Conservation (phyloP, 2,113 vertebrate genomes). For the Grammomys dolichurus region DNA sequence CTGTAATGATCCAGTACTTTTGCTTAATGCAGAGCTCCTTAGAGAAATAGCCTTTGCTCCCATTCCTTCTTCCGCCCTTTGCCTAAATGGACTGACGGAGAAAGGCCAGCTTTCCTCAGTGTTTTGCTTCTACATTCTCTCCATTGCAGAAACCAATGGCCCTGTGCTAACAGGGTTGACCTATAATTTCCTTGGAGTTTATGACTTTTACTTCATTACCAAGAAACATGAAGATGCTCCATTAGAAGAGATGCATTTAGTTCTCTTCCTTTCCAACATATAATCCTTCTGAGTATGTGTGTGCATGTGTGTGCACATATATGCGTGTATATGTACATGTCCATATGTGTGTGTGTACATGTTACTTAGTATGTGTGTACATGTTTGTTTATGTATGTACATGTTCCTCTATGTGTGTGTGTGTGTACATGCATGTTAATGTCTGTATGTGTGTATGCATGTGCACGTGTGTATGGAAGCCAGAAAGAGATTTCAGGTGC, state of each 20-base stretch:
- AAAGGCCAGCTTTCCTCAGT: background rate
- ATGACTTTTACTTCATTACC: background rate
- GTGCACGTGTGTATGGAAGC: background rate
- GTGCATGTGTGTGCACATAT: background rate
- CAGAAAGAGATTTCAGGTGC: background rate
- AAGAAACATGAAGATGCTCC: background rate
- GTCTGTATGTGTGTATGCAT: background rate
- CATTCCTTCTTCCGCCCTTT: background rate
- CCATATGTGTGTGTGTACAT: background rate
- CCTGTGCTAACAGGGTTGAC: background rate
- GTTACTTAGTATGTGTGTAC: background rate
- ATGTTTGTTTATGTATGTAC: background rate
- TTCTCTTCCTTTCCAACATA: background rate
- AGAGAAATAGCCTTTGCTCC: background rate
- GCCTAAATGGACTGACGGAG: background rate
- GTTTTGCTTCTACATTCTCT: background rate
- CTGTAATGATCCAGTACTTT: background rate
- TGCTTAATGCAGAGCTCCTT: background rate
- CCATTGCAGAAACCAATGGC: background rate
- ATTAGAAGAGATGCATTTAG: background rate
- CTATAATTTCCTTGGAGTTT: background rate
- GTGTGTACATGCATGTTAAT: background rate
- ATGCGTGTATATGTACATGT: background rate
- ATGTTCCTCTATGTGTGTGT: background rate
- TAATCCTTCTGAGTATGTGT: background rate